Evolutionary conservation across 2,888 invertebrate genomes (phyloP), one percentile per base, ranked within the genome.

Genomic region (Dysmachus trigonus): DNA sequence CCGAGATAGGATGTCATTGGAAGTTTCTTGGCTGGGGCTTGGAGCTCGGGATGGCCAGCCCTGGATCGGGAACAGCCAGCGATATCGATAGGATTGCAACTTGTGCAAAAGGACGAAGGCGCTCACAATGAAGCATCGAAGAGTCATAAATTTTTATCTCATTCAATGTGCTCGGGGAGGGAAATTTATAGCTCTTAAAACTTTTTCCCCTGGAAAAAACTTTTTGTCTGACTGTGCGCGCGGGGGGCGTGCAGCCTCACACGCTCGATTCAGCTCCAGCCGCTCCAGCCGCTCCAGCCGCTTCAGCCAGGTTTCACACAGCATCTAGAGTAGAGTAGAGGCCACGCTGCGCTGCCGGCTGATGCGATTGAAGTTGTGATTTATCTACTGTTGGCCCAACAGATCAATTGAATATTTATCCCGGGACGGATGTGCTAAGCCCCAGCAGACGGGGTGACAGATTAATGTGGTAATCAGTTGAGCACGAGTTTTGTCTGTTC

Each of bases 321-420:
- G 62, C 10, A 62, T 83, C 41, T 51, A 35, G 18, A n/a, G n/a
- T n/a, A n/a, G n/a, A n/a, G n/a, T n/a, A n/a, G n/a, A n/a, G 30
- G 33, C 31, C 73, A 38, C 38, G 13, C 30, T 74, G 22, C 62
- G 71, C 7, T 38, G 72, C 72, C 30, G 72, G 73, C 73, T 84
- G 84, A 73, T 84, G 72, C 73, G 38, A 84, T 73, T 84, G 73
- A 73, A 73, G 84, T 85, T 85, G 85, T 85, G 85, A 85, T 85
- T 85, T 85, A 85, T 85, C 51, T 73, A 85, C 53, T 85, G 35
- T 85, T 85, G 76, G 85, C 53, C 53, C 53, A 62, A 85, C 74
- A 76, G 85, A 85, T 85, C 85, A 85, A 85, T 85, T 85, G 85
- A 85, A 76, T 85, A 85, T 85, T 85, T 85, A 82, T 82, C 47